phyloP scores from a whole-genome alignment of 2,113 vertebrate genomes.

The Oryzias celebensis region DNA sequence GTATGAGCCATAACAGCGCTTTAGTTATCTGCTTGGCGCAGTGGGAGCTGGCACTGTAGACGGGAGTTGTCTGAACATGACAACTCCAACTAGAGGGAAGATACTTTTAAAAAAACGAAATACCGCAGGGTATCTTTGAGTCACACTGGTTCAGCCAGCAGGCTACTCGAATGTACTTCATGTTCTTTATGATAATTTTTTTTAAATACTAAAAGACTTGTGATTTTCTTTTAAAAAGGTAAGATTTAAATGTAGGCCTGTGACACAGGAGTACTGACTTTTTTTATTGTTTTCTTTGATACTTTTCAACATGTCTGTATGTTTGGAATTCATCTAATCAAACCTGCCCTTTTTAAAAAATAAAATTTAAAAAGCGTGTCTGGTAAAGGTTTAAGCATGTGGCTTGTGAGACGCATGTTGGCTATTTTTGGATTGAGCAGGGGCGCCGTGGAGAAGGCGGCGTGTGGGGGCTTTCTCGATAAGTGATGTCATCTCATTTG shows the following conservation, averaged over 20 bases:
- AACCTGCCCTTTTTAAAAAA: constrained; percentile 20
- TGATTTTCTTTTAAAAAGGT: constrained; percentile 50
- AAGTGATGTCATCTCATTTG: constrained; percentile 85
- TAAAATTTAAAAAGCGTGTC: constrained; percentile 9
- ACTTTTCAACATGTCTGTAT: constrained; percentile 43
- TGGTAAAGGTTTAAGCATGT: constrained; percentile 68
- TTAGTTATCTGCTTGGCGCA: constrained; percentile 51
- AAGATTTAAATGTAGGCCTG: constrained; percentile 50
- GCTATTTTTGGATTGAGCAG: constrained; percentile 73
- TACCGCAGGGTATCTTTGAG: constrained; percentile 67
- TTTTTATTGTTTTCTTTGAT: constrained; percentile 35
- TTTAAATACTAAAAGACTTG: constrained; percentile 44
- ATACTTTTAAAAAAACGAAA: constrained; percentile 63
- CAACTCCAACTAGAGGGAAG: constrained; percentile 54
- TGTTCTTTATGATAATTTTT: constrained; percentile 63
- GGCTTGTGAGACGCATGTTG: constrained; percentile 77
- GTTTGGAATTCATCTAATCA: constrained; percentile 36
- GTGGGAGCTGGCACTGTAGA: constrained; percentile 43
- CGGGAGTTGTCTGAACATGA: constrained; percentile 50
- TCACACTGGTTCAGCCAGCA: constrained; percentile 62
- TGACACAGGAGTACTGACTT: constrained; percentile 35
- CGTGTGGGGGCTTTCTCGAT: constrained; percentile 80
- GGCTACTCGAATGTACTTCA: constrained; percentile 67
- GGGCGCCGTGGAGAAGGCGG: constrained; percentile 70
- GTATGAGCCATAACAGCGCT: constrained; percentile 65